Base-by-base conservation (phyloP, 1,140 invertebrate genomes). In the Papilio xuthus region DNA sequence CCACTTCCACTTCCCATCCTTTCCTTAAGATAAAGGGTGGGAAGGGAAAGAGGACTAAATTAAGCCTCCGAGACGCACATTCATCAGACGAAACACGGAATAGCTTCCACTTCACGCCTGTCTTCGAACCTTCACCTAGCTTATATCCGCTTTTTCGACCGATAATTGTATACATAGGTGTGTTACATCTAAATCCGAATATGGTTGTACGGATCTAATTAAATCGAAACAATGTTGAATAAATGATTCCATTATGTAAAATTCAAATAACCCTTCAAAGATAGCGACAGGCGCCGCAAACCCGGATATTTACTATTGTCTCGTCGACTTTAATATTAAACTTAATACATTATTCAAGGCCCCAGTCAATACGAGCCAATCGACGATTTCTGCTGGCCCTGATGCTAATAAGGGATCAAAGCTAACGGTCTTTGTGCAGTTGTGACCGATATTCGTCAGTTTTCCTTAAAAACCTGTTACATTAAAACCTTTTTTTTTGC, bases 361-460 rank as follows among this genome's bases (percentile, higher is more conserved):
- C n/a, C 8, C 12, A 70, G 32, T 42, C 69, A 20, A 70, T 42
- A 44, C n/a, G 9, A 44, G 37, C 70, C 37, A 71, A 41, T 42
- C 70, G 70, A 18, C 42, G 23, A 67, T 67, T 32, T 67, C 60
- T 67, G 60, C 26, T 67, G 60, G 60, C 13, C 13, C 26, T 67
- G 26, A 67, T 67, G 60, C 26, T 67, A 67, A 67, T 28, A 67
- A 26, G 13, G 60, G 60, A 67, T 67, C 26, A 28, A 63, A 28
- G 4, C 60, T 67, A 67, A 67, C 60, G 60, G 60, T 67, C 4
- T 15, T 28, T 26, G 12, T 67, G 23, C 60, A 32, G 12, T 26
- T 15, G 74, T 82, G 83, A 77, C 83, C 81, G 81, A 80, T 71
- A 76, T 83, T 74, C 63, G 15, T 50, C 63, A 47, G 37, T 73